Evolutionary conservation across 2,888 invertebrate genomes (phyloP), one percentile per base, ranked within the genome.

Genomic region (Archips xylosteana): DNA sequence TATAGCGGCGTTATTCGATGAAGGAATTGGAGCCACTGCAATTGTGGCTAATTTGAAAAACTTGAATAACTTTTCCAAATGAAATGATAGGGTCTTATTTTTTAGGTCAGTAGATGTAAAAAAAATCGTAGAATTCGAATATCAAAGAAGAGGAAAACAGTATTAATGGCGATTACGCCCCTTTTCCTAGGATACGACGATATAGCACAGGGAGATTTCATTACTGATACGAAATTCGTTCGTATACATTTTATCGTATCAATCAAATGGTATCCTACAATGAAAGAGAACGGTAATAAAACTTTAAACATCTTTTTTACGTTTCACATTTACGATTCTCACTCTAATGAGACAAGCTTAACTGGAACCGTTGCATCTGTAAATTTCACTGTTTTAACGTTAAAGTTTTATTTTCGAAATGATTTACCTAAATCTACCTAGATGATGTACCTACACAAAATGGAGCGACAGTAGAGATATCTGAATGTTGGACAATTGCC

Each of bases 321-420:
- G 71, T 60, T 49, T 67, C 71, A 60, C 47, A 51, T 67, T 76
- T 76, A 78, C 76, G 76, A 76, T 60, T 73, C 64, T 32, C 49
- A 45, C 61, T 57, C 39, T 75, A 76, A 72, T 76, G 74, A 72
- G 76, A 70, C 70, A 67, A 60, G 75, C 70, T 76, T 75, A 72
- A 68, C 63, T 63, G 51, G 71, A 75, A 51, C 49, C 64, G 67
- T 59, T 12, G 15, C 36, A 12, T 47, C 63, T 63, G 45, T 13
- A 45, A 47, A 57, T 59, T 64, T 32, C 13, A 59, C 12, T 63
- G 13, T 60, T 47, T 47, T 36, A 49, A 68, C 12, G 36, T 47
- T 34, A 32, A 36, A 39, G 12, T 60, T 66, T 66, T 54, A 45
- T 66, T 49, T 60, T 49, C 15, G 23, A 64, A 8, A 57, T 47